phyloP scores from a whole-genome alignment of 2,113 vertebrate genomes.

The Sebastes fasciatus region DNA sequence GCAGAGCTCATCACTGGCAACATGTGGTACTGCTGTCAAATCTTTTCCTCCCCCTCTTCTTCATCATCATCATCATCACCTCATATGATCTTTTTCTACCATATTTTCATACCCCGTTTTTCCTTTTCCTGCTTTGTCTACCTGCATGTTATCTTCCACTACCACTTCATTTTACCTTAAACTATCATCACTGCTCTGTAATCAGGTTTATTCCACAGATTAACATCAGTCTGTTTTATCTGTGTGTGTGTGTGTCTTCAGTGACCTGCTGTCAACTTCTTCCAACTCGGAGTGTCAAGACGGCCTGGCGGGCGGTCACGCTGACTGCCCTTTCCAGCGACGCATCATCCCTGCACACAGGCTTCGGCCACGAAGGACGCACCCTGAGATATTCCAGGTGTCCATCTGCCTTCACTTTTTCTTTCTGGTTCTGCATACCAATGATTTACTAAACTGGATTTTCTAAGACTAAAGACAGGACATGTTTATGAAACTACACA shows the following conservation, averaged over 20 bases:
- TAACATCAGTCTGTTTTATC: neutral
- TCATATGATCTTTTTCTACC: too few relatives aligned
- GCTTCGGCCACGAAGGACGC: conserved; percentile 89
- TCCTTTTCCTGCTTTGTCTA: neutral
- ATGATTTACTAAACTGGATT: neutral
- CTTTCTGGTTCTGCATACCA: neutral
- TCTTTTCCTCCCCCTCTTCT: neutral
- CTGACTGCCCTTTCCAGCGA: conserved; percentile 89
- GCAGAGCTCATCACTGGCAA: conserved; percentile 87
- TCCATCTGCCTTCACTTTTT: neutral
- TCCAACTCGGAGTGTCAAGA: conserved; percentile 94
- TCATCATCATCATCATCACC: neutral
- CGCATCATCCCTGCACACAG: conserved; percentile 90
- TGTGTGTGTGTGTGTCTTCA: conserved; percentile 66
- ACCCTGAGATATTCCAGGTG: conserved; percentile 92
- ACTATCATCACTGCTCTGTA: neutral
- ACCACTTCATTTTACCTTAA: neutral
- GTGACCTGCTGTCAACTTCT: conserved; percentile 91
- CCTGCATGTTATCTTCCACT: neutral
- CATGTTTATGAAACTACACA: neutral
- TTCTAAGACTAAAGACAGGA: neutral
- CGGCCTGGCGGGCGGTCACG: conserved; percentile 83
- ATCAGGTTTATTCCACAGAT: conserved; percentile 3
- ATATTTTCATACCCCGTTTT: neutral
- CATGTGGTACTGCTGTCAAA: conserved; percentile 81